phyloP scores from a whole-genome alignment of 2,888 invertebrate species.

The Habroteleia sp. region DNA sequence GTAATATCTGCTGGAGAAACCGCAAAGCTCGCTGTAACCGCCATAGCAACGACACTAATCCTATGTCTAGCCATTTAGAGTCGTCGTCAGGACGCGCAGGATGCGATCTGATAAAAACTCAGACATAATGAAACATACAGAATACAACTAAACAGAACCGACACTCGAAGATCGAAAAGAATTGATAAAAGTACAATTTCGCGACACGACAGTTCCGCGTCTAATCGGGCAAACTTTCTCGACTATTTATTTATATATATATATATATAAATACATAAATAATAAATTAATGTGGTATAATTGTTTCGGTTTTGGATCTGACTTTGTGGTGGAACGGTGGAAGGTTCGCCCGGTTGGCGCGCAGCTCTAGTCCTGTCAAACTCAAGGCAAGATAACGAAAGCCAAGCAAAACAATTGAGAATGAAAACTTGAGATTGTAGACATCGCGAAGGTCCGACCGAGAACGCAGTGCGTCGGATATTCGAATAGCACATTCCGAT shows the following conservation, averaged over 20 bases:
- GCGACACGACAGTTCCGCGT: slow-evolving; percentile 30
- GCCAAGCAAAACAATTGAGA: background rate
- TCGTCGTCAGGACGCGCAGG: slow-evolving; percentile 60
- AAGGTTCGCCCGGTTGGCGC: background rate
- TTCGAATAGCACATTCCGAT: slow-evolving; percentile 65
- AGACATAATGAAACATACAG: slow-evolving; percentile 23
- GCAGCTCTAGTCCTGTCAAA: slow-evolving; percentile 41
- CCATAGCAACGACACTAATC: slow-evolving; percentile 77
- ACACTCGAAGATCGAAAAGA: slow-evolving; percentile 22
- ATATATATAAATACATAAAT: no score
- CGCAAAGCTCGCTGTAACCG: slow-evolving; percentile 77
- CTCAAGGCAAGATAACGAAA: background rate
- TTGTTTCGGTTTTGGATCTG: no score
- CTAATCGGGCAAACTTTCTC: slow-evolving; percentile 14
- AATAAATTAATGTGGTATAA: no score
- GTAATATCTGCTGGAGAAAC: slow-evolving; percentile 75
- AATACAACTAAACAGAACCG: slow-evolving; percentile 16
- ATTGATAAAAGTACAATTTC: slow-evolving; percentile 50
- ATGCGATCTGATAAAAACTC: slow-evolving; percentile 53
- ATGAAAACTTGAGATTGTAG: slow-evolving; percentile 13
- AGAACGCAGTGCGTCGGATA: slow-evolving; percentile 1
- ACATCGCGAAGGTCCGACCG: slow-evolving; percentile 19
- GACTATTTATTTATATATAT: no score
- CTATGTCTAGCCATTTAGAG: slow-evolving; percentile 70
- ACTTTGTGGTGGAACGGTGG: no score